Evolutionary conservation across 2,888 invertebrate genomes (phyloP).

Genomic region (Hofmannophila pseudospretella): DNA sequence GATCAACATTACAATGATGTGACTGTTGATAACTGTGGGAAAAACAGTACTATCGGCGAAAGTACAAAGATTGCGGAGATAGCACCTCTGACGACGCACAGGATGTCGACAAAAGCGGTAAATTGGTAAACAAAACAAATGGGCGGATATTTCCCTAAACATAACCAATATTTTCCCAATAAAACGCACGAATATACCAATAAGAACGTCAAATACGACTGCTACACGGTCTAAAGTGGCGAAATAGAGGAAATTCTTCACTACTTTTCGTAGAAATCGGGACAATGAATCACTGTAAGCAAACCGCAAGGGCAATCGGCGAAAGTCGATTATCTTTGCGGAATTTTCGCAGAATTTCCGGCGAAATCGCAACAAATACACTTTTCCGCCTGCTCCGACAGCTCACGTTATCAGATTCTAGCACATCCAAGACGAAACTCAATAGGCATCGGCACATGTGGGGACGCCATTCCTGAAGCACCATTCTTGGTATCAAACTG

Average conservation of each 20-base stretch:
- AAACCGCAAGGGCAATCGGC: conserved; percentile 44
- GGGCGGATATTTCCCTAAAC: conserved; percentile 35
- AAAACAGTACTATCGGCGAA: conserved; percentile 6
- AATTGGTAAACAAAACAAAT: conserved; percentile 68
- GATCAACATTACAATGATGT: background rate
- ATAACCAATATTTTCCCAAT: conserved; percentile 18
- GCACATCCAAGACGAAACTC: conserved; percentile 58
- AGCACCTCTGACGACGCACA: conserved; percentile 3
- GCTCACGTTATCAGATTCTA: conserved; percentile 63
- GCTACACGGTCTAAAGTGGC: conserved; percentile 6
- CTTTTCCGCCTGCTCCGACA: conserved; percentile 44
- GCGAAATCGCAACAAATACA: conserved; percentile 35
- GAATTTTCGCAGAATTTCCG: conserved; percentile 35
- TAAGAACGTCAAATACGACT: conserved; percentile 7
- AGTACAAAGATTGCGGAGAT: conserved; percentile 18
- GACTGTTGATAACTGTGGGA: background rate
- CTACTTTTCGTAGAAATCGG: conserved; percentile 51
- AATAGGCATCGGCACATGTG: conserved; percentile 80
- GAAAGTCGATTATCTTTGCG: conserved; percentile 29
- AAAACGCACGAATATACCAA: conserved; percentile 16
- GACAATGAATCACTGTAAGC: conserved; percentile 66
- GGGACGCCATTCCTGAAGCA: conserved; percentile 86
- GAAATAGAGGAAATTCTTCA: conserved; percentile 32
- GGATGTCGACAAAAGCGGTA: conserved; percentile 32
- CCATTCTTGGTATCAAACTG: conserved; percentile 81